Evolutionary conservation across 2,113 vertebrate species (phyloP), one percentile per base, ranked within the genome.

Genomic region (Leptocoma aspasia): DNA sequence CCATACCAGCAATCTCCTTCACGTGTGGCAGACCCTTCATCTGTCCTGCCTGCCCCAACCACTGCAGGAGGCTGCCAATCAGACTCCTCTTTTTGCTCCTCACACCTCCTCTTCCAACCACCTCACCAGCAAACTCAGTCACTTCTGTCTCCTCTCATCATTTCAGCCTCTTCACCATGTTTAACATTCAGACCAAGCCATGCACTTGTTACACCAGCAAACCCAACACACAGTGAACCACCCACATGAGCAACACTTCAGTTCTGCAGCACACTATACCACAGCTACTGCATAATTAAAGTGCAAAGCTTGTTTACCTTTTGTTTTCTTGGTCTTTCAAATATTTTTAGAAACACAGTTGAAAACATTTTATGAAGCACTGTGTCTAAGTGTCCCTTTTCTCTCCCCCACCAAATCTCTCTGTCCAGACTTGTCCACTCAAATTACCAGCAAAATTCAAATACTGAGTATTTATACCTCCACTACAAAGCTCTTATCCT

Each of bases 11-110:
- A 82, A 20, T 18, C 50, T 80, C 42, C 49, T 52, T 53, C 26
- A 47, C 0, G 0, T 1, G 0, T 42, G 15, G 18, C 56, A 85
- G 73, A 73, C 14, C 33, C 24, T 10, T 73, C 26, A 42, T 9
- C 30, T 1, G 4, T 42, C 44, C 77, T 72, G 39, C 30, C 72
- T 56, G 41, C 7, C 26, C n/a, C 10, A 50, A 35, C 3, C 1
- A 2, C 52, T 28, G 41, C 42, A 47, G 72, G 13, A 84, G 19
- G 19, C 44, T 60, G 63, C 44, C 15, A 44, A 17, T 42, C 1
- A 0, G 37, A 65, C 45, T 39, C 42, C 35, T 80, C 42, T 13
- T 31, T 89, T 54, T 35, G 49, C 17, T 77, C 42, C 47, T 57
- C 76, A 66, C 2, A 2, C 13, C 49, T 69, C n/a, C n/a, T 82